A percentile compares a stretch with the other conserved stretches of the same genome.
These are phyloP conservation scores for Pteropus alecto DNA, from an alignment of 2,113 vertebrate genomes.

Conservation along the genomic window DNA sequence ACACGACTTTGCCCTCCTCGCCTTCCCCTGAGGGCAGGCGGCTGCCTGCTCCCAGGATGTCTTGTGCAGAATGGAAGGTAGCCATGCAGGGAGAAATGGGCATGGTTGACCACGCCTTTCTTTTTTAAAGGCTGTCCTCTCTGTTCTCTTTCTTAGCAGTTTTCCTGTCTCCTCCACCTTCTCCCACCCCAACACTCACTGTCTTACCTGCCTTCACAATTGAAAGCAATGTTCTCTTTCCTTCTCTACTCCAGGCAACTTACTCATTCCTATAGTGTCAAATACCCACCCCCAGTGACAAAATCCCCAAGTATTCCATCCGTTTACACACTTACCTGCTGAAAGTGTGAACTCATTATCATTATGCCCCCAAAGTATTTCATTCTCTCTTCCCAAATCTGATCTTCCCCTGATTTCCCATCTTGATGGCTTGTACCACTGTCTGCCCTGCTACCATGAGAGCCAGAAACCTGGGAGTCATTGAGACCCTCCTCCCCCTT, in stretches of 20 bases:
- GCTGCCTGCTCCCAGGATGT: background rate
- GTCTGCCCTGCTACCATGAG: background rate
- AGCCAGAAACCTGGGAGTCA: background rate
- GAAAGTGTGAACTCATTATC: background rate
- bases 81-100: background rate
- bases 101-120: background rate
- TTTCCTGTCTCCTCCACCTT: background rate
- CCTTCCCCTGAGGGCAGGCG: background rate
- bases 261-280: background rate
- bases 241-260: background rate
- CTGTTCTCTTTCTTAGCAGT: background rate
- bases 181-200: background rate
- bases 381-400: background rate
- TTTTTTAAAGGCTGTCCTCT: background rate
- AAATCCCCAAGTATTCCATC: background rate
- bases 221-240: background rate
- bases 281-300: too few relatives aligned
- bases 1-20: slow-evolving; percentile 8
- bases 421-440: background rate
- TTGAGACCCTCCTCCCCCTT: fast-evolving
- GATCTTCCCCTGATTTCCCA: background rate
- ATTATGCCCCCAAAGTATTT: background rate
- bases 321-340: background rate
- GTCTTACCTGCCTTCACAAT: background rate
- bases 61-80: background rate